Percentiles rank a stretch among this genome's conserved stretches.
These are phyloP conservation scores for Melikaiella ostensackeni DNA, from an alignment of 2,888 invertebrate genomes.

Conservation along the genomic window DNA sequence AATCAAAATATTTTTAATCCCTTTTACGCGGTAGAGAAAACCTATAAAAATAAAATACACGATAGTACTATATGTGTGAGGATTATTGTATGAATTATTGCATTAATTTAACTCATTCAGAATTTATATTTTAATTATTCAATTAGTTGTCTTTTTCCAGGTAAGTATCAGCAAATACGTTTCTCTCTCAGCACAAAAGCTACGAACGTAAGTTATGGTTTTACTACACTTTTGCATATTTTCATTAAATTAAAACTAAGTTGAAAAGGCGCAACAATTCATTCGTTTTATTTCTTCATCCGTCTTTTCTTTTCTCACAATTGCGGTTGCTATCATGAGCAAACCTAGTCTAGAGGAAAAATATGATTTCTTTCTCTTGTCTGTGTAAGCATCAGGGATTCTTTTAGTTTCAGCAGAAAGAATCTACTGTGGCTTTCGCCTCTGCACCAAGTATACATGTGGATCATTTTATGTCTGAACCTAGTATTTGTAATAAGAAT, in stretches of 20 bases:
- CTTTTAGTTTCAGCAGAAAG: neutral
- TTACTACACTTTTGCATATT: neutral
- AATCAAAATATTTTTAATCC: neutral
- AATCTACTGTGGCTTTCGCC: no score
- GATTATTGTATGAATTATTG: no score
- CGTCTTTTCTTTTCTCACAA: neutral
- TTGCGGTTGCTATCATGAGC: no score
- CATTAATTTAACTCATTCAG: neutral
- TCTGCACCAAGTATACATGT: no score
- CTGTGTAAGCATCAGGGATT: neutral
- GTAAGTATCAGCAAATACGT: constrained; percentile 13
- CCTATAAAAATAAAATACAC: no score
- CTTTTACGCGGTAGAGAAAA: neutral
- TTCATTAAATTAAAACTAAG: neutral
- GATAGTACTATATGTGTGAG: no score
- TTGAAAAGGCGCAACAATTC: neutral
- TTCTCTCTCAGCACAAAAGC: neutral
- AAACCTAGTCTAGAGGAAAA: neutral
- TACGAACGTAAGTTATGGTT: neutral
- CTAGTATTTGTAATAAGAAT: no score
- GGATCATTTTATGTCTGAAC: no score
- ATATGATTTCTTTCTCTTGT: constrained; percentile 14
- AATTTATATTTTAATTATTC: neutral
- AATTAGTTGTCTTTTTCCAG: constrained; percentile 19
- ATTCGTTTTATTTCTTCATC: neutral